These are phyloP conservation scores for Phaethon lepturus DNA, from an alignment of 2,113 vertebrate species.

Conservation along the genomic window DNA sequence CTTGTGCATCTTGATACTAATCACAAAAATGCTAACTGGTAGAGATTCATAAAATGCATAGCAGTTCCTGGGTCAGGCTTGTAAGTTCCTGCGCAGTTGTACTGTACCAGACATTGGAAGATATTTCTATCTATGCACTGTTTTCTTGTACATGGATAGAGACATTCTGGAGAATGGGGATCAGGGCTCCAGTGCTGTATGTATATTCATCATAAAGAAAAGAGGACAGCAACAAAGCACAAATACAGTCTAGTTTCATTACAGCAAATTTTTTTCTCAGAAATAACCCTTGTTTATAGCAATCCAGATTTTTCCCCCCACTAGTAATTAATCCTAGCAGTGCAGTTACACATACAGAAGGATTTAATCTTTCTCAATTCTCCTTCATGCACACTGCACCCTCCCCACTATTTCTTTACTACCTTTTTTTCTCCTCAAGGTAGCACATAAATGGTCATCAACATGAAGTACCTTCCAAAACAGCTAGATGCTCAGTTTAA, in stretches of 20 bases:
- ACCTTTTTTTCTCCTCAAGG: background rate
- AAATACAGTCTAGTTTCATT: background rate
- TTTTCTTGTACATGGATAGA: background rate
- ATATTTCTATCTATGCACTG: background rate
- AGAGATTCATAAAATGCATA: background rate
- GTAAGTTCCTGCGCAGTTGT: accelerated
- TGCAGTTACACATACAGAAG: background rate
- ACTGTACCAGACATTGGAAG: background rate
- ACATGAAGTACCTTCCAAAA: background rate
- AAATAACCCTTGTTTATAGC: background rate
- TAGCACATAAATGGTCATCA: background rate
- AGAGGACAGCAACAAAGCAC: background rate
- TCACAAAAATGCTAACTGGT: background rate
- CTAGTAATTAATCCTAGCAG: background rate
- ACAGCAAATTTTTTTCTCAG: background rate
- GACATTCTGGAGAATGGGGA: background rate
- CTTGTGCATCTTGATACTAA: background rate
- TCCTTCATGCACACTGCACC: background rate
- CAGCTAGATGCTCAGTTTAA: background rate
- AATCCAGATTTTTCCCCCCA: background rate
- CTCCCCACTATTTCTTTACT: background rate
- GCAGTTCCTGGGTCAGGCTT: background rate
- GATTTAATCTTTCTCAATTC: background rate
- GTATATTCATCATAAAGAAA: background rate
- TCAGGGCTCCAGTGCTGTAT: background rate